A percentile compares a stretch with the other conserved stretches of the same genome.
Conservation (phyloP, 2,888 invertebrate genomes). For the Leptinotarsa juncta region DNA sequence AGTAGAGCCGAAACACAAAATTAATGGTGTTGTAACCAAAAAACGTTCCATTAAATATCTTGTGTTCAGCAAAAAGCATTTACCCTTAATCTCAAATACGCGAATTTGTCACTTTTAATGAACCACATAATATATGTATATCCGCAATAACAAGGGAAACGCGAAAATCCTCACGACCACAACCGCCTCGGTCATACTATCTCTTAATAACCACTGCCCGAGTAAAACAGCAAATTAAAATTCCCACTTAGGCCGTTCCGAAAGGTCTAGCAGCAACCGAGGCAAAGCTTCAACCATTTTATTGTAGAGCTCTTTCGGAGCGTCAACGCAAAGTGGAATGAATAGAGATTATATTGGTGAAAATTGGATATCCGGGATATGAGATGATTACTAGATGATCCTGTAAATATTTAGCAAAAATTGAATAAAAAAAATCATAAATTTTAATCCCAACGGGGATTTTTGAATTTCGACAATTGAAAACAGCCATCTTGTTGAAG, state of each 20-base stretch:
- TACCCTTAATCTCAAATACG: neutral
- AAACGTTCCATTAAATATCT: neutral
- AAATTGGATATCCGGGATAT: neutral
- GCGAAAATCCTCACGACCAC: neutral
- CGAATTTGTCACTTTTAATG: conserved; percentile 8
- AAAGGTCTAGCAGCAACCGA: conserved; percentile 13
- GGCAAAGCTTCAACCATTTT: conserved; percentile 14
- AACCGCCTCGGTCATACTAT: conserved; percentile 3
- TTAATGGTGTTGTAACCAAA: too few species aligned
- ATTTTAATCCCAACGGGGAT: too few species aligned
- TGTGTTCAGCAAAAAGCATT: neutral
- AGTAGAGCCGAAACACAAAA: too few species aligned
- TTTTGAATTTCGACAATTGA: too few species aligned
- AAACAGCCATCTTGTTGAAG: too few species aligned
- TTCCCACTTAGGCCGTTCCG: conserved; percentile 11
- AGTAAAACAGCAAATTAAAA: conserved; percentile 15
- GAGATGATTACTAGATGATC: neutral
- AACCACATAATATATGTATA: conserved; percentile 5
- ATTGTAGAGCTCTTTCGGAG: neutral
- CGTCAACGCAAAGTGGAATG: neutral
- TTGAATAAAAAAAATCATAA: too few species aligned
- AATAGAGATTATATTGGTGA: neutral
- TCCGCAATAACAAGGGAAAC: conserved; percentile 8
- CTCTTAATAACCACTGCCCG: conserved; percentile 14
- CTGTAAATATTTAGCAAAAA: neutral